These are phyloP conservation scores for Anas capensis DNA, from an alignment of 2,797 vertebrate genomes.

Conservation along the genomic window DNA sequence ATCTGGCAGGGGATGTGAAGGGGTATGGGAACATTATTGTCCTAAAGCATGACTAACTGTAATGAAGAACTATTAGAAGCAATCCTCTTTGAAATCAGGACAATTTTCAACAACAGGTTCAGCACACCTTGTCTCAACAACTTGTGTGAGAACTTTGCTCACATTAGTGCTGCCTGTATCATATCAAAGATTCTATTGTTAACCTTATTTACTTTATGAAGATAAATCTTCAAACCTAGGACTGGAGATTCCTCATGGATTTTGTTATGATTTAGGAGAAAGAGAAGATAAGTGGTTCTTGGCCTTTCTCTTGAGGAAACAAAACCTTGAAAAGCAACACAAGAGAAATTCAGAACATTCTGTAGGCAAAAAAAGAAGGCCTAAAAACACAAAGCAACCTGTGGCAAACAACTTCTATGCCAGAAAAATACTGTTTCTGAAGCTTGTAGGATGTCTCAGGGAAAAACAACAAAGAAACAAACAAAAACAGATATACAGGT, in stretches of 20 bases:
- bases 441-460: rapidly evolving
- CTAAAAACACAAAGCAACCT: not conserved
- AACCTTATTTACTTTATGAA: not conserved
- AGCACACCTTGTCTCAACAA: not conserved
- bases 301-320: not conserved
- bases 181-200: not conserved
- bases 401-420: not conserved
- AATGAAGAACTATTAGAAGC: not conserved
- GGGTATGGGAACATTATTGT: not conserved
- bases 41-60: not conserved
- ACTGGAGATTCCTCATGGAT: not conserved
- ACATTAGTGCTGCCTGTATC: not conserved
- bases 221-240: not conserved
- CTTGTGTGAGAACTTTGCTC: not conserved
- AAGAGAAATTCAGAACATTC: not conserved
- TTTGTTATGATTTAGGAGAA: not conserved
- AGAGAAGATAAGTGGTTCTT: not conserved
- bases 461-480: not conserved
- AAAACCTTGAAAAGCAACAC: not conserved
- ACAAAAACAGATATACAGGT: not conserved
- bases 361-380: not conserved
- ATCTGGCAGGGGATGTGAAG: too few species aligned
- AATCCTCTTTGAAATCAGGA: not conserved
- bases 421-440: not conserved
- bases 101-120: not conserved